Percentiles rank a stretch among this genome's conserved stretches.
Evolutionary conservation across 2,797 vertebrate species (phyloP).

Genomic region (Anisognathus igniventris): DNA sequence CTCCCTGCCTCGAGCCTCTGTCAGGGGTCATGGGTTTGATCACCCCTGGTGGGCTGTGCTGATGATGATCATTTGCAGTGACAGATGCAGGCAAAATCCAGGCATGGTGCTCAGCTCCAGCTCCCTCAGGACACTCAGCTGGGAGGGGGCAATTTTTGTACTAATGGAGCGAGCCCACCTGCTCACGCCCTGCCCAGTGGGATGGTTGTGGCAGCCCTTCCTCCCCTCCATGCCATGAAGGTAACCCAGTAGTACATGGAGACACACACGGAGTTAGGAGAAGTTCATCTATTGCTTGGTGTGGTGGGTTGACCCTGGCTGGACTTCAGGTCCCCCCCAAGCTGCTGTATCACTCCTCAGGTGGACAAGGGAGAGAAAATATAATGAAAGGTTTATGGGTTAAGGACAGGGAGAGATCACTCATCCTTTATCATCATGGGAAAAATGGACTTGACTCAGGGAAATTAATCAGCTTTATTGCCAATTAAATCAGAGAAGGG

Average conservation of each 20-base stretch:
- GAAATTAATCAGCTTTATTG: neutral
- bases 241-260: accelerated
- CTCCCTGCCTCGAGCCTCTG: neutral
- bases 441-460: neutral
- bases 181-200: neutral
- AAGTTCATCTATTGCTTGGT: neutral
- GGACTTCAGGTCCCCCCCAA: neutral
- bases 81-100: neutral
- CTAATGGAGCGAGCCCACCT: accelerated
- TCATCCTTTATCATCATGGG: accelerated
- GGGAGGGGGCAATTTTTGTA: accelerated
- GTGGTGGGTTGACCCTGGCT: neutral
- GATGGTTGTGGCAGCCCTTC: accelerated
- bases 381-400: accelerated
- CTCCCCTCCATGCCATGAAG: neutral
- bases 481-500: neutral
- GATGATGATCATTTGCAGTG: neutral
- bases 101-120: accelerated
- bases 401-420: neutral
- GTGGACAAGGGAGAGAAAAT: neutral
- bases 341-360: neutral
- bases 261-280: neutral
- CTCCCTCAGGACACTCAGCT: neutral
- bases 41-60: neutral
- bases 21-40: neutral